Evolutionary conservation across 2,797 vertebrate genomes (phyloP).

Genomic region (Halcyon chelicuti): DNA sequence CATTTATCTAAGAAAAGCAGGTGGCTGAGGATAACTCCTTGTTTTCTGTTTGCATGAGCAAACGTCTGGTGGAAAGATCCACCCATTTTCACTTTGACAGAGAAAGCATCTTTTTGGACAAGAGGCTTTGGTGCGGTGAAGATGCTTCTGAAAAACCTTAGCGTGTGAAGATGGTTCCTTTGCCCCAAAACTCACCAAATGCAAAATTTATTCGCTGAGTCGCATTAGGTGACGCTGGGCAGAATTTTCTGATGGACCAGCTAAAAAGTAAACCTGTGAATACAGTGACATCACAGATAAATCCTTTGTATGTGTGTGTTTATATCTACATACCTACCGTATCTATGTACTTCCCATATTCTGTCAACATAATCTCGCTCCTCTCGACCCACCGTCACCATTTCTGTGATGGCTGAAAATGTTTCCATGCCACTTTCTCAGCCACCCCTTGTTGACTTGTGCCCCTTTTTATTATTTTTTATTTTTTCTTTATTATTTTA

Average conservation of each 20-base stretch:
- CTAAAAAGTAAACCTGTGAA: not conserved
- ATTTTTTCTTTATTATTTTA: too few species aligned
- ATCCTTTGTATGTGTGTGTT: not conserved
- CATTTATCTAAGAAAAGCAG: not conserved
- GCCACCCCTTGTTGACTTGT: not conserved
- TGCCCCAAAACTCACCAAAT: not conserved
- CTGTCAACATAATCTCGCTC: not conserved
- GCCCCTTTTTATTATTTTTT: not conserved
- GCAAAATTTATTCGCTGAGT: not conserved
- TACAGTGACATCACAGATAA: not conserved
- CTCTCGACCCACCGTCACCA: not conserved
- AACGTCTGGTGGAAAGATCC: not conserved
- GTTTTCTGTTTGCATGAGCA: not conserved
- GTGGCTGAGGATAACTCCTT: not conserved
- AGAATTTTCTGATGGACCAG: not conserved
- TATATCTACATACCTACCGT: not conserved
- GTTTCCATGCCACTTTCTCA: not conserved
- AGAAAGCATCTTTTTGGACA: not conserved
- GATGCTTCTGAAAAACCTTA: not conserved
- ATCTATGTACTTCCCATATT: not conserved
- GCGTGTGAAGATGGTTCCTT: not conserved
- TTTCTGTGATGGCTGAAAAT: not conserved
- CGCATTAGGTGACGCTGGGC: not conserved
- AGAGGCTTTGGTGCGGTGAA: not conserved
- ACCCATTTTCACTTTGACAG: not conserved